Evolutionary conservation across 2,888 invertebrate genomes (phyloP), one percentile per base, ranked within the genome.

Genomic region (Nymphalis c-album): DNA sequence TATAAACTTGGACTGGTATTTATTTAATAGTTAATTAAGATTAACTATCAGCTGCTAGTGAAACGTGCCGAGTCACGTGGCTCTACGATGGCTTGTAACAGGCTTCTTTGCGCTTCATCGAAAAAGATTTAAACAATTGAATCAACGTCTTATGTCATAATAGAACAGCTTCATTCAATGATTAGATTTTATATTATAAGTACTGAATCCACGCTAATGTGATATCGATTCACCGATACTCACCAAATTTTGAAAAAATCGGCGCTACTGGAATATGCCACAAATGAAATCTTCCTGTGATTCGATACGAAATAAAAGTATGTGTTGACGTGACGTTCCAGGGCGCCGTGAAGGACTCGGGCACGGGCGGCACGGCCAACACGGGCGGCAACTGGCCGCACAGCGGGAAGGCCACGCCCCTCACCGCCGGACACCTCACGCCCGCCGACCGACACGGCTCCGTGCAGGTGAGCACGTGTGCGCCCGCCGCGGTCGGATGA

Each of bases 371-470:
- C 84, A 94, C 95, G 81, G 95, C 96, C 84, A 95, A 95, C 88
- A 93, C 94, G 75, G 94, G 95, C 84, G 95, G 96, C 87, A 94
- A 94, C 85, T 95, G 95, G 93, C 96, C 96, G 79, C 96, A 97
- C 95, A 96, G 96, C 82, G 92, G 92, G 68, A 97, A 97, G 90
- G 95, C 96, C 80, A 96, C 96, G 82, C 97, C 97, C 83, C 95
- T 96, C 85, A 95, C 95, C 80, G 93, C 96, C 79, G 97, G 91
- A 2, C 96, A 97, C 89, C 94, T 97, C 85, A 97, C 97, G 80
- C 97, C 98, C 80, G 98, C 98, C 78, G 98, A 98, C 93, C 95
- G 98, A 92, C 98, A 98, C 90, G 98, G 98, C 90, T 98, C 98
- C 85, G 98, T 98, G 80, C 98, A 98, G 96, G 97, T 97, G 93